These are phyloP conservation scores for Liopterus haemorrhoidalis DNA, from an alignment of 2,888 invertebrate genomes.

Conservation along the genomic window DNA sequence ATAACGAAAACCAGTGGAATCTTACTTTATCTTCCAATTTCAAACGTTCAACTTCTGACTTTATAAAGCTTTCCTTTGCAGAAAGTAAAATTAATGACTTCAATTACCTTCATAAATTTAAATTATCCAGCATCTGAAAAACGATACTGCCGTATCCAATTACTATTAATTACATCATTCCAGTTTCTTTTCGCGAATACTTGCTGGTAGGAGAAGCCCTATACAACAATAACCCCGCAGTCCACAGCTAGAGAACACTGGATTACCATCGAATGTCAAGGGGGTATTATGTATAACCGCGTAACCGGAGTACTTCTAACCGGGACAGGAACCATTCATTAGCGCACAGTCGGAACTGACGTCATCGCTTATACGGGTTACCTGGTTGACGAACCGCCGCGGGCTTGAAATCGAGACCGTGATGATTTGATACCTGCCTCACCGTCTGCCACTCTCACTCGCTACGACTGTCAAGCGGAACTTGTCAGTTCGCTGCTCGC, in stretches of 20 bases:
- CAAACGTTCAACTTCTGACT: conserved; percentile 19
- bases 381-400: no score
- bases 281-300: neutral
- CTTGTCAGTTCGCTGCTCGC: no score
- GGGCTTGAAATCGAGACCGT: no score
- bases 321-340: no score
- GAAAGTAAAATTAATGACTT: conserved; percentile 20
- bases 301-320: conserved; percentile 3
- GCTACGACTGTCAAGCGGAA: neutral
- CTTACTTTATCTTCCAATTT: conserved; percentile 20
- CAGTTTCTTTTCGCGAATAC: conserved; percentile 5
- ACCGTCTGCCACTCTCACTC: neutral
- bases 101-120: conserved; percentile 22
- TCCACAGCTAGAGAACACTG: no score
- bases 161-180: conserved; percentile 22
- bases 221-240: neutral
- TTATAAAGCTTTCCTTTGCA: no score
- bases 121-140: conserved; percentile 21
- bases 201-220: neutral
- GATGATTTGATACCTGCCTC: neutral
- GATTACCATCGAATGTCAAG: neutral
- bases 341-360: no score
- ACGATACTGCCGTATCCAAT: conserved; percentile 21
- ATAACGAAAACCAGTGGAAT: no score
- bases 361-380: no score